Conservation (phyloP, 2,113 vertebrate species). For the Machaerirhynchus nigripectus region DNA sequence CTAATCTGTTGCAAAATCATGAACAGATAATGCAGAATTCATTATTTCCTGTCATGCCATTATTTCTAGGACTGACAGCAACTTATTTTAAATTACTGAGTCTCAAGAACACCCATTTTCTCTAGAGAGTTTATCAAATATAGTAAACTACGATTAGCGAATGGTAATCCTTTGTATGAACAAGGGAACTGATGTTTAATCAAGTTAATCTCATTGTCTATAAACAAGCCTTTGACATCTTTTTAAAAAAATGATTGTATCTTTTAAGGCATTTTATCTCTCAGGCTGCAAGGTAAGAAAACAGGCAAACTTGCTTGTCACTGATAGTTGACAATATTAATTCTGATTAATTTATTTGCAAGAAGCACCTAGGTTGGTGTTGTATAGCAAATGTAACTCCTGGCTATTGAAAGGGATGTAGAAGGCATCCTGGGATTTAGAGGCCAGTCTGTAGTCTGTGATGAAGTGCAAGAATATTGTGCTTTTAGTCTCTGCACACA, state of each 20-base stretch:
- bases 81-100: background rate
- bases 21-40: background rate
- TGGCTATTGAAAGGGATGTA: background rate
- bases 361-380: background rate
- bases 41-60: background rate
- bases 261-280: background rate
- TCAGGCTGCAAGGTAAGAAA: background rate
- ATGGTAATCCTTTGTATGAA: constrained; percentile 2
- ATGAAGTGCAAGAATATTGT: background rate
- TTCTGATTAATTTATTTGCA: background rate
- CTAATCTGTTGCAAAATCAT: background rate
- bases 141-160: background rate
- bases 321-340: background rate
- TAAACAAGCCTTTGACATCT: constrained; percentile 1
- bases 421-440: background rate
- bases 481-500: background rate
- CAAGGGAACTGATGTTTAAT: background rate
- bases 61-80: constrained; percentile 5
- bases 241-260: background rate
- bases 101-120: background rate
- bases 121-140: background rate
- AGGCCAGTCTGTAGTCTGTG: background rate
- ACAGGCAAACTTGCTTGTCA: background rate
- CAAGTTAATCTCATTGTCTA: background rate
- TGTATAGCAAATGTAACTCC: background rate